Conservation (phyloP, 2,113 vertebrate species). For the Ctenodactylus gundi region DNA sequence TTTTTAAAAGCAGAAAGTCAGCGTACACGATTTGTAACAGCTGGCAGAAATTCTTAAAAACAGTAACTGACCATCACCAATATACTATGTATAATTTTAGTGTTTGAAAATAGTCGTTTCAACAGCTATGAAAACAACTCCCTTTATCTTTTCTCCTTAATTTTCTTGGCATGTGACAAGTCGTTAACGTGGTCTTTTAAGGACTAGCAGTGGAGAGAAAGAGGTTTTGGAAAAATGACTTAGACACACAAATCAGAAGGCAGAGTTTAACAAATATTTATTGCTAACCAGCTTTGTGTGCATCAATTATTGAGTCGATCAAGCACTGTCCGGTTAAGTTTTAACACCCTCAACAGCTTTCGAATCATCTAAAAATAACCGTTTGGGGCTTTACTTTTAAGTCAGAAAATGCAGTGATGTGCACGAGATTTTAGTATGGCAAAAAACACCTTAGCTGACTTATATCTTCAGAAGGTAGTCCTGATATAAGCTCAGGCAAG, state of each 20-base stretch:
- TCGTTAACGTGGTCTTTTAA: neutral
- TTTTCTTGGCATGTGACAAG: slow-evolving; percentile 35
- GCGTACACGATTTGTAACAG: neutral
- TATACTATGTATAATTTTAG: neutral
- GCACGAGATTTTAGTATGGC: slow-evolving; percentile 6
- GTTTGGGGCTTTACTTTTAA: slow-evolving; percentile 22
- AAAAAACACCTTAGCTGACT: neutral
- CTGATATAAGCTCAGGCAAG: neutral
- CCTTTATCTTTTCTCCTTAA: slow-evolving; percentile 1
- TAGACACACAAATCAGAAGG: neutral
- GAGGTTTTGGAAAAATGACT: neutral
- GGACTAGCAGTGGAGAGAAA: neutral
- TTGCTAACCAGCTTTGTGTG: neutral
- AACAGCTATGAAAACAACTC: neutral
- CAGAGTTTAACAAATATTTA: slow-evolving; percentile 32
- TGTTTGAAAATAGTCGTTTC: slow-evolving; percentile 21
- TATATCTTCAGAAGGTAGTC: slow-evolving; percentile 35
- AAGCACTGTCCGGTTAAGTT: neutral
- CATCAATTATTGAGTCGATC: neutral
- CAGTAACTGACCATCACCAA: slow-evolving; percentile 1
- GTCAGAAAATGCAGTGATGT: neutral
- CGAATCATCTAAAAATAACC: neutral
- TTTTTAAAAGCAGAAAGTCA: neutral
- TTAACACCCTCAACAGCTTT: too few relatives aligned
- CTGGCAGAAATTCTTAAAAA: neutral